phyloP scores from a whole-genome alignment of 2,888 invertebrate genomes.

The Heteropelma amictum region DNA sequence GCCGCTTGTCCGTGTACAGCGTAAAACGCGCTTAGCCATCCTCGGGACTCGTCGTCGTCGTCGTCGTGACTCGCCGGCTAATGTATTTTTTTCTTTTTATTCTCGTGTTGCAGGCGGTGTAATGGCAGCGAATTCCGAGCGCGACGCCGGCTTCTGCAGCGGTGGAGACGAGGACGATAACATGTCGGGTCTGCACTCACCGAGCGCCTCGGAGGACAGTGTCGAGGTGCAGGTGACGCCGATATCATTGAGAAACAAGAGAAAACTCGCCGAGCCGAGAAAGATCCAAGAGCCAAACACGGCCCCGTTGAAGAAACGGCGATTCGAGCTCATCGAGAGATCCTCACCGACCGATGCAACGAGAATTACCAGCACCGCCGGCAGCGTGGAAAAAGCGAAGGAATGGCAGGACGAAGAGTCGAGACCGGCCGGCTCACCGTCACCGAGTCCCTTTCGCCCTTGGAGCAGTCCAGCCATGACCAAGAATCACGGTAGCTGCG shows the following conservation, averaged over 20 bases:
- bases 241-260: conserved; percentile 81
- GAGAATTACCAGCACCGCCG: neutral
- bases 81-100: conserved; percentile 13
- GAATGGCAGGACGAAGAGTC: conserved; percentile 70
- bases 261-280: conserved; percentile 84
- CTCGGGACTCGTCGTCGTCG: neutral
- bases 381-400: conserved; percentile 67
- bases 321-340: conserved; percentile 65
- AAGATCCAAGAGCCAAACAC: conserved; percentile 80
- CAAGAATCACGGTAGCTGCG: conserved; percentile 4
- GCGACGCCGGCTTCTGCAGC: conserved; percentile 87
- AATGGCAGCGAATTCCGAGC: conserved; percentile 79
- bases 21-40: neutral
- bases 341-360: conserved; percentile 58
- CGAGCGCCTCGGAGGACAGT: conserved; percentile 83
- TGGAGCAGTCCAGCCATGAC: conserved; percentile 79
- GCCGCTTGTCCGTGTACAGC: no score
- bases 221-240: conserved; percentile 83
- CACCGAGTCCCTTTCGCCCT: conserved; percentile 82
- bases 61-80: no score
- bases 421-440: conserved; percentile 67
- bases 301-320: conserved; percentile 84
- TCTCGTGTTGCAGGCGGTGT: conserved; percentile 79
- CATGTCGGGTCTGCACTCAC: conserved; percentile 80
- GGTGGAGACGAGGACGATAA: conserved; percentile 84